Evolutionary conservation across 2,888 invertebrate species (phyloP), one percentile per base, ranked within the genome.

Genomic region (Eremobia ochroleuca): DNA sequence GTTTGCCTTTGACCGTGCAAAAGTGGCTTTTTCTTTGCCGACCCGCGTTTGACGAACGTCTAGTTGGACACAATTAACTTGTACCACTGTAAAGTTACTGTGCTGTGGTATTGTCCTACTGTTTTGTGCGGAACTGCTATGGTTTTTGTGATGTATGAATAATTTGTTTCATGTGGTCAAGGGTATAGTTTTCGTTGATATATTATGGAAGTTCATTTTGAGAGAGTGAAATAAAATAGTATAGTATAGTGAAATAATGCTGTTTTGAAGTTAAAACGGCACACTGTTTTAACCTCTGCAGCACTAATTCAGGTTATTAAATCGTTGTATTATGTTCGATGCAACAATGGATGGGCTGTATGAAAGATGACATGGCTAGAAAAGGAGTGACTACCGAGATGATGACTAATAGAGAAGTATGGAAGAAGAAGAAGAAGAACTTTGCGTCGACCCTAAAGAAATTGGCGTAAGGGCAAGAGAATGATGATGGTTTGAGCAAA

Each of bases 1-100:
- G 94, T 93, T 93, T 93, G 92, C 91, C 91, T 94, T 92, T 90
- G 93, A 91, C 91, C 88, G 88, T 83, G 85, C 88, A 89, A 92
- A 91, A 92, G 92, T 92, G 91, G 89, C 90, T 91, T 91, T 91
- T 92, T 91, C 91, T 92, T 92, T 92, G 83, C 86, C 71, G 61
- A 73, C 70, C 81, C 85, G 65, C 84, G 87, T 89, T 90, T 88
- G 90, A 90, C 82, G 89, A 85, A 86, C 80, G 85, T 83, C 82
- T 85, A 86, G 86, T 85, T 87, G 79, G 82, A 82, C 83, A 87
- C 80, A 88, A 88, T 88, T 88, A 88, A 88, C 85, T 87, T 81
- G 86, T 86, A 73, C 83, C 71, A 78, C 80, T 85, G 78, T 79
- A 76, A 71, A 80, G 76, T 81, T 77, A 68, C 76, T 68, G 46